These are phyloP conservation scores for Altica lythri DNA, from an alignment of 2,888 invertebrate genomes.

Conservation along the genomic window DNA sequence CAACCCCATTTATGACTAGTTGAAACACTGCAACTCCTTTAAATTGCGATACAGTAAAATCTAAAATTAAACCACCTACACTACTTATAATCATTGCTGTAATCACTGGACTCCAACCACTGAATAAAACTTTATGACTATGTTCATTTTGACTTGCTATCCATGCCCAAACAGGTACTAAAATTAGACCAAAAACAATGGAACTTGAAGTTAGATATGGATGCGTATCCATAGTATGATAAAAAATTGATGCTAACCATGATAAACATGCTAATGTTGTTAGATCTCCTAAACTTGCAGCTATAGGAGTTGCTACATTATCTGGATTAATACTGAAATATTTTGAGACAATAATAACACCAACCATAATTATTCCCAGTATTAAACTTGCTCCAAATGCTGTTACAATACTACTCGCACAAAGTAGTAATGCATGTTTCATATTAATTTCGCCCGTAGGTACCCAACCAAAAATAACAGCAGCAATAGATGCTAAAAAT, in stretches of 20 bases:
- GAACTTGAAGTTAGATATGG: slow-evolving; percentile 73
- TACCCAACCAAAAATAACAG: slow-evolving; percentile 83
- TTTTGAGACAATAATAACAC: slow-evolving; percentile 79
- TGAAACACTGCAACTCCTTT: slow-evolving; percentile 91
- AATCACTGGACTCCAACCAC: slow-evolving; percentile 91
- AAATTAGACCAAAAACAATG: slow-evolving; percentile 67
- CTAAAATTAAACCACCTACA: slow-evolving; percentile 85
- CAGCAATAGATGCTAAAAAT: slow-evolving; percentile 81
- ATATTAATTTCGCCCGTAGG: slow-evolving; percentile 78
- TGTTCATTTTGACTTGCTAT: slow-evolving; percentile 80
- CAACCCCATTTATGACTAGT: slow-evolving; percentile 90
- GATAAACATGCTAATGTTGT: slow-evolving; percentile 84
- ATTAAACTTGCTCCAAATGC: slow-evolving; percentile 87
- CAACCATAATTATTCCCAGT: slow-evolving; percentile 82
- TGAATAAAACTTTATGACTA: slow-evolving; percentile 79
- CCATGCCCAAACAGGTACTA: slow-evolving; percentile 82
- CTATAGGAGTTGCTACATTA: slow-evolving; percentile 92
- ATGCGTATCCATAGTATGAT: slow-evolving; percentile 58
- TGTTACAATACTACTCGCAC: slow-evolving; percentile 85
- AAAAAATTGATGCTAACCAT: slow-evolving; percentile 76
- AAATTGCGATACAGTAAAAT: slow-evolving; percentile 80
- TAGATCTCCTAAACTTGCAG: slow-evolving; percentile 88
- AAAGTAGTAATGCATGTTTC: slow-evolving; percentile 79
- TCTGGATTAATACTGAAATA: slow-evolving; percentile 86
- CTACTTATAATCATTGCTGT: slow-evolving; percentile 91